Evolutionary conservation across 2,797 vertebrate species (phyloP).

Genomic region (Phoxinus dragarum): DNA sequence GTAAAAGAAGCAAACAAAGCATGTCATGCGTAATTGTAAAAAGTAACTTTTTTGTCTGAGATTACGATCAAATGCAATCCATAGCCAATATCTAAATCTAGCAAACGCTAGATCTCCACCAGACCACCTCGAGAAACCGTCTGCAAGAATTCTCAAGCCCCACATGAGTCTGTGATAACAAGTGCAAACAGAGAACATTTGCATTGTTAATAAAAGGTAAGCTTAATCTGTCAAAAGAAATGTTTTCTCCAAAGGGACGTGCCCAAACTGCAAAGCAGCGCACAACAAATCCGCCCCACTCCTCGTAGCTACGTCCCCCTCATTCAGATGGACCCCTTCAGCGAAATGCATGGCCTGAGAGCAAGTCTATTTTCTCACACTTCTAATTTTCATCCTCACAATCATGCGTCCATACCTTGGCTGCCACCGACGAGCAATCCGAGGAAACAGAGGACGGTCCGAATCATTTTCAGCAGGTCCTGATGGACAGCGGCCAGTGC

Average conservation of each 20-base stretch:
- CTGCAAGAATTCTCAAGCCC: conserved; percentile 7
- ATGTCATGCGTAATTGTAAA: not conserved
- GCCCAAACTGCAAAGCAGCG: conserved; percentile 80
- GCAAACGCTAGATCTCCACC: conserved; percentile 13
- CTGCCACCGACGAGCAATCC: conserved; percentile 89
- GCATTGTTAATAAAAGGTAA: conserved; percentile 39
- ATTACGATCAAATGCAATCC: not conserved
- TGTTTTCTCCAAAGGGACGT: conserved; percentile 71
- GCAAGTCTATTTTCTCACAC: conserved; percentile 41
- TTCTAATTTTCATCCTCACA: conserved; percentile 29
- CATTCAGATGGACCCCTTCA: conserved; percentile 51
- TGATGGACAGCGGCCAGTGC: conserved; percentile 79
- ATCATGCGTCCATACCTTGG: conserved; percentile 84
- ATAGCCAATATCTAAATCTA: not conserved
- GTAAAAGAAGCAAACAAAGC: not conserved
- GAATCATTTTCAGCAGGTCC: conserved; percentile 86
- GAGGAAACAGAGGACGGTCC: conserved; percentile 87
- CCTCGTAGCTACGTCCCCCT: conserved; percentile 40
- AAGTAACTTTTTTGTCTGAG: conserved; percentile 4
- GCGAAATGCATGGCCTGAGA: conserved; percentile 21
- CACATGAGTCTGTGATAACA: conserved; percentile 20
- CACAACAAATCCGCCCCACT: conserved; percentile 72
- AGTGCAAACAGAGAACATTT: conserved; percentile 28
- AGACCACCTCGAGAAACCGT: conserved; percentile 24
- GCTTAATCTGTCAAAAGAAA: conserved; percentile 56